A percentile compares a stretch with the other conserved stretches of the same genome.
These are phyloP conservation scores for Phocoena sinus DNA, from an alignment of 2,113 vertebrate genomes.

Conservation along the genomic window DNA sequence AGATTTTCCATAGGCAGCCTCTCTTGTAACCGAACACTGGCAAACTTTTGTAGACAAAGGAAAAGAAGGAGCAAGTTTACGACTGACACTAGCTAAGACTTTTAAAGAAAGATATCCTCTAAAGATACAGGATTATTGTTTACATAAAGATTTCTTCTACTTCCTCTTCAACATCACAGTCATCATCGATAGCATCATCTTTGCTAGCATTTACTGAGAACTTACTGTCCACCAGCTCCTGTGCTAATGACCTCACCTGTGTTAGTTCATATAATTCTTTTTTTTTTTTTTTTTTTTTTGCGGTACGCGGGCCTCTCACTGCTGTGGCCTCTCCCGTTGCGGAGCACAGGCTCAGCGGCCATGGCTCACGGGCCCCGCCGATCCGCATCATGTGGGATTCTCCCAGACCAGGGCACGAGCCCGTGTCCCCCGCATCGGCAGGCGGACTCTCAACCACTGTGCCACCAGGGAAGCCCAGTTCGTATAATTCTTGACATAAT, in stretches of 20 bases:
- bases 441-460: too few relatives aligned
- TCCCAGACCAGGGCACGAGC: too few relatives aligned
- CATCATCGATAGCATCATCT: accelerated
- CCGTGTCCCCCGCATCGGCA: too few relatives aligned
- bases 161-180: background rate
- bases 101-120: background rate
- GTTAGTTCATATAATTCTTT: background rate
- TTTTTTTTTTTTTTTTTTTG: too few relatives aligned
- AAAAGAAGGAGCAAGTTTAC: background rate
- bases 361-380: too few relatives aligned
- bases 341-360: too few relatives aligned
- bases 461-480: background rate
- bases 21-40: background rate
- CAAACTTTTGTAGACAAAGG: background rate
- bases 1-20: background rate
- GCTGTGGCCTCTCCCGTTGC: too few relatives aligned
- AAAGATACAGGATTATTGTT: background rate
- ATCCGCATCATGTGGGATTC: too few relatives aligned
- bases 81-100: background rate
- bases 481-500: background rate
- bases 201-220: background rate
- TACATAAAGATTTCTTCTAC: background rate
- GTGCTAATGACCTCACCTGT: background rate
- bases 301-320: too few relatives aligned
- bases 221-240: background rate